Evolutionary conservation across 2,797 vertebrate species (phyloP), one percentile per base, ranked within the genome.

Genomic region (Sarcoramphus papa): DNA sequence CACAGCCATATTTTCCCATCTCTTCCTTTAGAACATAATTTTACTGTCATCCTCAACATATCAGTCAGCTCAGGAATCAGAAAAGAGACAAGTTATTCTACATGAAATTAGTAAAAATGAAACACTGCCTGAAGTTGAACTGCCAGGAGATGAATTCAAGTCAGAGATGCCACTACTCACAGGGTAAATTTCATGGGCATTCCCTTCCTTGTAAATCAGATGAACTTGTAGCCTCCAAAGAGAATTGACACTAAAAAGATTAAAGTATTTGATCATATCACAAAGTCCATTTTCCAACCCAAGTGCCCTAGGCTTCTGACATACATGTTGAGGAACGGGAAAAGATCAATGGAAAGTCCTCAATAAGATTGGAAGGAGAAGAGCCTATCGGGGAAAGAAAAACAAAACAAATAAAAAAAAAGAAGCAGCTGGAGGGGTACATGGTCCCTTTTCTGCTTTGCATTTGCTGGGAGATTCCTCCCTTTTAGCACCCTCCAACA

Each of bases 281-380:
- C 30, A 24, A 86, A 78, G 28, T 28, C 45, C 8, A 15, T 76
- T 72, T 78, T 69, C n/a, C 28, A 87, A 33, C 16, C 8, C 12
- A 75, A 68, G 21, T 24, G 22, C 14, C 51, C 15, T 8, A 28
- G 35, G 12, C 18, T 63, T 62, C 30, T 70, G 5, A 31, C 14
- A 24, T 8, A 8, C 4, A 5, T 27, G 8, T 27, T 62, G 33
- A 12, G 19, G 23, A 41, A 56, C 13, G 6, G 11, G 17, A 41
- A 91, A 69, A 67, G 21, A 56, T 14, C 15, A 53, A 60, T 7
- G 16, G 7, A 5, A 85, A 78, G 7, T 43, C 43, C 43, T 65
- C 27, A 50, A 7, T 10, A 17, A 53, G 30, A 59, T 0, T 11
- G 22, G 9, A 75, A 68, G 0, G 2, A 65, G 28, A 76, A 41